A percentile compares a stretch with the other conserved stretches of the same genome.
These are phyloP conservation scores for Rhodeus uyekii DNA, from an alignment of 2,797 vertebrate species.

Conservation along the genomic window DNA sequence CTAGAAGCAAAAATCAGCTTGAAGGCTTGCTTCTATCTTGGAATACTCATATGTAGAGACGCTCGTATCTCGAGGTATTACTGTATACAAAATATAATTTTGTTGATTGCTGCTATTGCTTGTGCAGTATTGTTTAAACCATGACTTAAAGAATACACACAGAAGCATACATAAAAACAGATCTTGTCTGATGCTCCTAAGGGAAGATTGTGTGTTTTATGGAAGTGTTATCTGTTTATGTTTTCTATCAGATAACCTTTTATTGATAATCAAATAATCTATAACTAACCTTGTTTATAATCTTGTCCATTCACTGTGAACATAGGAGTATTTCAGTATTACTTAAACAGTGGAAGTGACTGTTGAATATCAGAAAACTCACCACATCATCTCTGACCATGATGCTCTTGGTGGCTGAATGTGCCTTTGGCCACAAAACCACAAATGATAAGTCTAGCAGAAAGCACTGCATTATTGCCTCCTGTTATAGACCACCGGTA, in stretches of 20 bases:
- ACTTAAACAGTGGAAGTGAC: slow-evolving; percentile 17
- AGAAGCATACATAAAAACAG: not conserved
- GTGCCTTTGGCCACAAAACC: slow-evolving; percentile 67
- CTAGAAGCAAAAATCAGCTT: too few species aligned
- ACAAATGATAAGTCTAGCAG: slow-evolving; percentile 61
- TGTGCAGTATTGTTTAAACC: not conserved
- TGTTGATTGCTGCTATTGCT: not conserved
- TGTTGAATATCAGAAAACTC: slow-evolving; percentile 19
- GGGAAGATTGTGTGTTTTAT: not conserved
- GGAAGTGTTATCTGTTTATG: not conserved
- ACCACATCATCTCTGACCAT: slow-evolving; percentile 15
- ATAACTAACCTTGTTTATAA: not conserved
- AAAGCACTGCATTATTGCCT: slow-evolving; percentile 50
- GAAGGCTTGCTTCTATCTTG: too few species aligned
- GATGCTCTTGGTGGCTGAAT: slow-evolving; percentile 23
- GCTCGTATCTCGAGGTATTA: too few species aligned
- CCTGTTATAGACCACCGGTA: slow-evolving; percentile 68
- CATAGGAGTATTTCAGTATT: not conserved
- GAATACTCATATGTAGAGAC: too few species aligned
- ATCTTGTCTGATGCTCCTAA: slow-evolving; percentile 54
- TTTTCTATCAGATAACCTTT: slow-evolving; percentile 26
- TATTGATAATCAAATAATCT: not conserved
- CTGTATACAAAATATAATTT: too few species aligned
- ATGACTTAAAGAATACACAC: not conserved
- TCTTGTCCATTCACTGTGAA: not conserved